Base-by-base conservation (phyloP, 2,888 invertebrate species). In the Archips xylosteana region DNA sequence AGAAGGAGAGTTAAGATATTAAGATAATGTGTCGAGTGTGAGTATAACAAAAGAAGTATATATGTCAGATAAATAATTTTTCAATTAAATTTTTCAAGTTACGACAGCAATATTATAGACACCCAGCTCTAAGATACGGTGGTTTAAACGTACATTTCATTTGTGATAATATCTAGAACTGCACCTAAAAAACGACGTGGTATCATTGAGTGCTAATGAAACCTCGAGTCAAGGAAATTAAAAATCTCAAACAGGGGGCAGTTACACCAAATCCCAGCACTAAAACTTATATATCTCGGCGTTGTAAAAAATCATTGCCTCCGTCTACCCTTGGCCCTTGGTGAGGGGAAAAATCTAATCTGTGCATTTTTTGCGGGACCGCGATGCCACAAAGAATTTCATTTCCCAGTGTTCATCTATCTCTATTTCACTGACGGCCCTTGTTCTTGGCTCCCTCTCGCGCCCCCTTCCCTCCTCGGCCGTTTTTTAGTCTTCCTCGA, bases 351-450 rank as follows among this genome's bases (percentile, higher is more conserved):
- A 87, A 94, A 94, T 95, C 95, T 95, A 95, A 95, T 95, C 94
- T 94, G 93, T 92, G 94, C 94, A 94, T 95, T 95, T 95, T 95
- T 95, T 95, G 94, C 94, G 94, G 91, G 94, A 92, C 93, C 94
- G 94, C 94, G 93, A 94, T 92, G 92, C 94, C 95, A 94, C 95
- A 94, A 95, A 94, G 94, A 95, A 95, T 95, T 95, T 95, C 94
- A 95, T 95, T 95, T 95, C 94, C 94, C 93, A 94, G 94, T 94
- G 94, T 95, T 94, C 94, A 95, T 95, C 94, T 94, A 94, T 95
- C 94, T 94, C 94, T 94, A 94, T 94, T 94, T 92, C 94, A 94
- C 89, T 94, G 94, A 94, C 94, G 92, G 90, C 93, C 90, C 93
- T 93, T 94, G 94, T 94, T 94, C 94, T 94, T 94, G 88, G 80